A percentile compares a stretch with the other conserved stretches of the same genome.
These are phyloP conservation scores for Argyresthia goedartella DNA, from an alignment of 2,888 invertebrate species.

Conservation along the genomic window DNA sequence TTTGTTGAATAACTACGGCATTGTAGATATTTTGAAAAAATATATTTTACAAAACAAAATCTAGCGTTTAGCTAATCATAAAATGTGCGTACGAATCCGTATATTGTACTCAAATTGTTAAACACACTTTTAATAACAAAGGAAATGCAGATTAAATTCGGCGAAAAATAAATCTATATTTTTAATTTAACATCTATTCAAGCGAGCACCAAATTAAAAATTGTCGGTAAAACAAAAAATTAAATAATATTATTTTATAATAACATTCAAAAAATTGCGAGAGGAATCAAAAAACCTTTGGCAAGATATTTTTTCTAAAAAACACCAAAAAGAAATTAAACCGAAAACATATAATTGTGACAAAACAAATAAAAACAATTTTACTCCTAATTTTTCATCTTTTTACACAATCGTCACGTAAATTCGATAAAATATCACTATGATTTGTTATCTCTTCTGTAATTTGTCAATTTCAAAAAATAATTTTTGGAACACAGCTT, in stretches of 20 bases:
- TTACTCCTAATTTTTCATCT: constrained; percentile 23
- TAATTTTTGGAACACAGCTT: not conserved
- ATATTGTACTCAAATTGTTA: not conserved
- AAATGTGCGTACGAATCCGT: not conserved
- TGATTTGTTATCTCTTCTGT: not conserved
- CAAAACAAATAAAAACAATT: constrained; percentile 15
- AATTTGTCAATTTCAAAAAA: too few relatives aligned
- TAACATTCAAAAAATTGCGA: not conserved
- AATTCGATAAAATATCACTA: constrained; percentile 64
- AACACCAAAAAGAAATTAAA: constrained; percentile 10
- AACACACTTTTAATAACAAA: not conserved
- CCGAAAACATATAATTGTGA: constrained; percentile 19
- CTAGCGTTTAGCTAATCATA: not conserved
- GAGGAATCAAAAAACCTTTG: constrained; percentile 19
- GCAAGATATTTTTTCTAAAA: constrained; percentile 19
- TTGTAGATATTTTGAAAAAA: not conserved
- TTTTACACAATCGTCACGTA: constrained; percentile 45
- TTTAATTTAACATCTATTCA: too few relatives aligned
- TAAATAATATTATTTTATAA: not conserved
- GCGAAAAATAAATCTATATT: not conserved
- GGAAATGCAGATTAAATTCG: not conserved
- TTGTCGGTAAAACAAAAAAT: not conserved
- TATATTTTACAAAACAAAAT: not conserved
- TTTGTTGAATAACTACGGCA: constrained; percentile 3
- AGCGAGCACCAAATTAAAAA: not conserved